Evolutionary conservation across 2,888 invertebrate genomes (phyloP).

Genomic region (Pristionchus fissidentatus): DNA sequence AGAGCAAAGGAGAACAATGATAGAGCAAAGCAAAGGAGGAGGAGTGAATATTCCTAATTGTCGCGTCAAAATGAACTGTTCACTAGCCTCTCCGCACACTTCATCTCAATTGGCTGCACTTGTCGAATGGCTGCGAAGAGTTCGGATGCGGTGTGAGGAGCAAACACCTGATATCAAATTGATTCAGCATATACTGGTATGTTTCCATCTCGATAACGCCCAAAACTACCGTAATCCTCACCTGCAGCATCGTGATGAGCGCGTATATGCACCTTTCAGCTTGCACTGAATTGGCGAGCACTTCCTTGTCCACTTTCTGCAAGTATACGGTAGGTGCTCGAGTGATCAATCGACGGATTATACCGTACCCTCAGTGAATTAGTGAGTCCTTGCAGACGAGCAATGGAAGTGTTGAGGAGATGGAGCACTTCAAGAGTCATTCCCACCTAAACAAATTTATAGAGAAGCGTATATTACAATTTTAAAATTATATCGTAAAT

Average conservation of each 20-base stretch:
- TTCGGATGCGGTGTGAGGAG: conserved; percentile 62
- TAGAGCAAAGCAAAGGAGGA: too few relatives aligned
- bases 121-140: conserved; percentile 59
- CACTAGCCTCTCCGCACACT: background rate
- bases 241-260: conserved; percentile 72
- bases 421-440: conserved; percentile 69
- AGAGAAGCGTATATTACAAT: background rate
- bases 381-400: conserved; percentile 66
- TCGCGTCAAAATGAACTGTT: background rate
- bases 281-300: conserved; percentile 63
- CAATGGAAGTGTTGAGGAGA: conserved; percentile 71
- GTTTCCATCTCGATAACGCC: background rate
- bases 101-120: conserved; percentile 51
- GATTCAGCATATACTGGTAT: background rate
- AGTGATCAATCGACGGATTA: background rate
- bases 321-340: conserved; percentile 40
- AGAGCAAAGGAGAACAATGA: background rate
- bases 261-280: conserved; percentile 69
- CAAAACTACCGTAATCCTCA: conserved; percentile 47
- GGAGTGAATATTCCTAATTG: too few relatives aligned
- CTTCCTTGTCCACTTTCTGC: conserved; percentile 66
- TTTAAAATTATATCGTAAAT: background rate
- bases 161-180: conserved; percentile 55
- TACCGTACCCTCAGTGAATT: conserved; percentile 64
- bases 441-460: conserved; percentile 56